Evolutionary conservation across 35 echinoderm and acorn worm genomes (phyloP), one percentile per base, ranked within the genome.

Genomic region (Nesometra sesokonis): DNA sequence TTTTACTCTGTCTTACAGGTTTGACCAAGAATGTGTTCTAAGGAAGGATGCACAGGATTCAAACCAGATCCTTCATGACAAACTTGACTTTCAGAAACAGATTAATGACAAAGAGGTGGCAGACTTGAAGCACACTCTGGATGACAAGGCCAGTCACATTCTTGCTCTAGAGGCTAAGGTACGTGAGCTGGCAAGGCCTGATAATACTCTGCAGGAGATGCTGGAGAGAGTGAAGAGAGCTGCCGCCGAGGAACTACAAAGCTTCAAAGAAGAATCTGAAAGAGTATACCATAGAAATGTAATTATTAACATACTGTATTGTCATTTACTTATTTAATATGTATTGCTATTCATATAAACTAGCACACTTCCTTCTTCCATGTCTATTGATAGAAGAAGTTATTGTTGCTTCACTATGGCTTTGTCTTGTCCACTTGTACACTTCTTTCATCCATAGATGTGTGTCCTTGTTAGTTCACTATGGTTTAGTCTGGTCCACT

Each of bases 231-330:
- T 99, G 21, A 88, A 93, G 35, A 81, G 87, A 39, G 89, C 96
- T 29, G 89, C 96, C 1, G 82, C 90, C 0, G 85, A 77, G 9
- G 96, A 99, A 67, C 82, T 99, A 27, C 92, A 94, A 78, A 91
- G 88, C n/a, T 99, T 87, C 32, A 99, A 99, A 80, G 92, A 99
- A 30, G 85, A 94, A 82, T 84, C 93, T 0, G 96, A 94, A 35
- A 83, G 87, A 5, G 77, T 87, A 78, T 99, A 92, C 77, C 90
- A 91, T 87, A 82, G 76, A 79, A 99, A 99, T 94, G 96, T 99
- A 91, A 93, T 80, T 81, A 57, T 34, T n/a, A n/a, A n/a, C n/a
- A n/a, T n/a, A n/a, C n/a, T 35, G 4, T 43, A 7, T 43, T 43
- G 38, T 43, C 38, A 7, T 43, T 43, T 43, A n/a, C 23, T 30